Base-by-base conservation (phyloP, 2,113 vertebrate genomes). In the Rhinichthys klamathensis region DNA sequence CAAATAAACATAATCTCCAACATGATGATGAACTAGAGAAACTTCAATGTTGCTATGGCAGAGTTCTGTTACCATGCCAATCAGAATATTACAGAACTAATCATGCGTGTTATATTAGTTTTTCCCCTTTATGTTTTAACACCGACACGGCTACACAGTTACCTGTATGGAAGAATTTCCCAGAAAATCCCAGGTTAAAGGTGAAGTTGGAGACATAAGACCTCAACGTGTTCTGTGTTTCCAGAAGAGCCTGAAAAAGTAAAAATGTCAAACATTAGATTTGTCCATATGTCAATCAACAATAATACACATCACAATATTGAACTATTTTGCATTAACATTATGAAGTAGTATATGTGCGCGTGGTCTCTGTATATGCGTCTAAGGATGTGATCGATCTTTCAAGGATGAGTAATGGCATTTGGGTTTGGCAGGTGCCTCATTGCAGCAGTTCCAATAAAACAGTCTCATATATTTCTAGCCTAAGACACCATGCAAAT, bases 161-260 rank as follows among this genome's bases (percentile, higher is more conserved):
- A 94, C 94, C 94, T 91, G 94, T 95, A 86, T 95, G 94, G 88
- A 94, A 94, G 84, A 94, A 95, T 86, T 95, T 95, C 38, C 94
- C 94, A 25, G 94, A 95, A 89, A 94, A 95, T 35, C 94, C 94
- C 79, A 95, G 84, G 89, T 95, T 94, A 87, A 95, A 95, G 84
- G 94, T 95, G 35, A 95, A 95, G 91, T 95, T 95, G 41, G 92
- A 93, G 85, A 95, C 92, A 27, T 93, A 93, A 83, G 93, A 92
- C n/a, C 94, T 92, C 73, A 95, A 90, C 74, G 92, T 91, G 49
- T 89, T 92, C 90, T 95, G 94, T 10, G 93, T 93, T 25, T 95
- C 94, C 58, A 94, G 92, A 4, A 95, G 93, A 90, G 93, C 93
- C 93, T 95, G 70, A 54, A 88, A 13, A 80, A 79, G 49, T 88